Percentiles rank a stretch among this genome's conserved stretches.
Conservation (phyloP, 2,888 invertebrate genomes). For the Papilio protenor region DNA sequence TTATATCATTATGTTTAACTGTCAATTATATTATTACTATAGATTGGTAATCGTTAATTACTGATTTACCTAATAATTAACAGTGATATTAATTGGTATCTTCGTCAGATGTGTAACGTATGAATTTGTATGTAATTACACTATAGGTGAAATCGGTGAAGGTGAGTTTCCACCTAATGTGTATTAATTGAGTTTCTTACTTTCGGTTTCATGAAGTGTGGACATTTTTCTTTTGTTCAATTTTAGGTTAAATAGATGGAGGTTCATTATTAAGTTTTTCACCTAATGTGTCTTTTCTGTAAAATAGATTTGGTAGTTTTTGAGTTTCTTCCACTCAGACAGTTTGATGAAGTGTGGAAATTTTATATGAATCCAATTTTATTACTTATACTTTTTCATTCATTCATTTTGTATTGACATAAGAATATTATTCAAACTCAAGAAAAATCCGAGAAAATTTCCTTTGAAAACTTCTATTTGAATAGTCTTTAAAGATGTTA, state of each 20-base stretch:
- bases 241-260: neutral
- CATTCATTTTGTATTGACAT: constrained; percentile 5
- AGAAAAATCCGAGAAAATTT: neutral
- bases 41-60: neutral
- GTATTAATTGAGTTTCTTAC: neutral
- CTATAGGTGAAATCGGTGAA: neutral
- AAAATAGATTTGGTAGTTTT: neutral
- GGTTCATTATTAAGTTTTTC: neutral
- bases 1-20: neutral
- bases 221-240: no score
- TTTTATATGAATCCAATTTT: neutral
- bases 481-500: constrained; percentile 6
- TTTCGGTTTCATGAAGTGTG: neutral
- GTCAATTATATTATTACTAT: neutral
- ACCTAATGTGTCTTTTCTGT: neutral
- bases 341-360: neutral
- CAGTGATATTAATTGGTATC: neutral
- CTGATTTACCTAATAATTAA: neutral
- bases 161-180: neutral
- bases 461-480: constrained; percentile 8
- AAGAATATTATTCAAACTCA: constrained; percentile 7
- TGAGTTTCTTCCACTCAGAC: neutral
- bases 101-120: neutral
- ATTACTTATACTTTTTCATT: neutral
- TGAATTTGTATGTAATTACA: neutral